Evolutionary conservation across 1,140 invertebrate species (phyloP).

Genomic region (Hestina assimilis): DNA sequence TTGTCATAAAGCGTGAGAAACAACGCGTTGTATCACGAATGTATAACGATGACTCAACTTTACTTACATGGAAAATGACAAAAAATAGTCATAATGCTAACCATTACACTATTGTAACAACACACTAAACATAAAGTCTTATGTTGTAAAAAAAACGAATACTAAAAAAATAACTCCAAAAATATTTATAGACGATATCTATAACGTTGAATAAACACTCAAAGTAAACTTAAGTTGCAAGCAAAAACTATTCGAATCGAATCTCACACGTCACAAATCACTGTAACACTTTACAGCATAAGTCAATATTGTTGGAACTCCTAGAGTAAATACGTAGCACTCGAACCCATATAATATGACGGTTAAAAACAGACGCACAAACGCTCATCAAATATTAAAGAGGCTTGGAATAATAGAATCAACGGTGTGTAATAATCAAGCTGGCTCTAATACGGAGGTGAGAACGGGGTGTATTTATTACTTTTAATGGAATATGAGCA

Average conservation of each 20-base stretch:
- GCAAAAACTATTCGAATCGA: neutral
- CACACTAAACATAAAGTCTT: too few relatives aligned
- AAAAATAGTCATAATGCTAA: too few relatives aligned
- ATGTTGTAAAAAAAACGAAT: too few relatives aligned
- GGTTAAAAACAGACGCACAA: conserved; percentile 24
- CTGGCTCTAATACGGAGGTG: conserved; percentile 35
- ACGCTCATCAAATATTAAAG: conserved; percentile 29
- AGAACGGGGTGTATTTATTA: conserved; percentile 65
- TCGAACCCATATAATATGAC: conserved; percentile 15
- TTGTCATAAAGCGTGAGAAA: conserved; percentile 20
- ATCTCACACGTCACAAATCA: neutral
- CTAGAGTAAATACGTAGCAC: conserved; percentile 20
- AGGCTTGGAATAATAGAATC: conserved; percentile 36
- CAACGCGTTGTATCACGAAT: neutral
- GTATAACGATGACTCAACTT: too few relatives aligned
- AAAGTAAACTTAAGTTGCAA: neutral
- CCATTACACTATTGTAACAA: too few relatives aligned
- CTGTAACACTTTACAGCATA: neutral
- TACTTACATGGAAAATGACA: too few relatives aligned
- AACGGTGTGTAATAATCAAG: conserved; percentile 32
- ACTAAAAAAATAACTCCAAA: too few relatives aligned
- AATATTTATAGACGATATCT: neutral
- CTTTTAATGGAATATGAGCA: conserved; percentile 75
- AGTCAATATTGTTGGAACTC: conserved; percentile 23
- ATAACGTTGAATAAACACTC: neutral